phyloP scores from a whole-genome alignment of 1,140 invertebrate species.

The Cephus cinctus region DNA sequence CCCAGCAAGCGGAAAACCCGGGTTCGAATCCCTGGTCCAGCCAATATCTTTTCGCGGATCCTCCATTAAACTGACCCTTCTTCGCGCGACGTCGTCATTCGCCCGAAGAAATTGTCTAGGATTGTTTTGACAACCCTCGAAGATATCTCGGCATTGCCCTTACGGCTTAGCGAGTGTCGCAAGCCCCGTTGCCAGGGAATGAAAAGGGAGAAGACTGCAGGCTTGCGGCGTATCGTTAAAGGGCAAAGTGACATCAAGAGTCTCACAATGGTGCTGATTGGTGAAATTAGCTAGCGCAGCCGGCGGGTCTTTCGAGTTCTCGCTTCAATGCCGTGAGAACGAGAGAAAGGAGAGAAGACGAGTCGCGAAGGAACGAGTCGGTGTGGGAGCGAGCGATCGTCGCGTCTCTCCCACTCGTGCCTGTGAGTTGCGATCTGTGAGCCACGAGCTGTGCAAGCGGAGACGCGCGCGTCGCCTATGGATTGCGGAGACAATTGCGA shows the following conservation, averaged over 20 bases:
- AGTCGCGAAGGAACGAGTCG: slow-evolving; percentile 4
- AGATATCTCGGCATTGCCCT: too few relatives aligned
- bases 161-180: too few relatives aligned
- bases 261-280: slow-evolving; percentile 39
- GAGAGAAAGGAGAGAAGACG: slow-evolving; percentile 7
- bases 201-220: too few relatives aligned
- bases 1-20: too few relatives aligned
- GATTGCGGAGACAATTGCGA: slow-evolving; percentile 35
- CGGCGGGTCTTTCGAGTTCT: slow-evolving; percentile 8
- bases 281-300: slow-evolving; percentile 35
- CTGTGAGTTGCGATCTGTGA: not conserved
- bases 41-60: too few relatives aligned
- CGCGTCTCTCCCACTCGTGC: not conserved
- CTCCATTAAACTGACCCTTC: too few relatives aligned
- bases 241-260: slow-evolving; percentile 17
- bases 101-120: too few relatives aligned
- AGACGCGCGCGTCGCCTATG: slow-evolving; percentile 6
- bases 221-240: too few relatives aligned
- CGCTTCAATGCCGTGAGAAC: slow-evolving; percentile 7
- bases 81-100: too few relatives aligned
- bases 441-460: not conserved
- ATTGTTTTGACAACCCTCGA: too few relatives aligned
- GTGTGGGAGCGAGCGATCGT: slow-evolving; percentile 9
- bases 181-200: too few relatives aligned
- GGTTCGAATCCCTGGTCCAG: too few relatives aligned